Evolutionary conservation across 2,113 vertebrate genomes (phyloP), one percentile per base, ranked within the genome.

Genomic region (Nanger granti): DNA sequence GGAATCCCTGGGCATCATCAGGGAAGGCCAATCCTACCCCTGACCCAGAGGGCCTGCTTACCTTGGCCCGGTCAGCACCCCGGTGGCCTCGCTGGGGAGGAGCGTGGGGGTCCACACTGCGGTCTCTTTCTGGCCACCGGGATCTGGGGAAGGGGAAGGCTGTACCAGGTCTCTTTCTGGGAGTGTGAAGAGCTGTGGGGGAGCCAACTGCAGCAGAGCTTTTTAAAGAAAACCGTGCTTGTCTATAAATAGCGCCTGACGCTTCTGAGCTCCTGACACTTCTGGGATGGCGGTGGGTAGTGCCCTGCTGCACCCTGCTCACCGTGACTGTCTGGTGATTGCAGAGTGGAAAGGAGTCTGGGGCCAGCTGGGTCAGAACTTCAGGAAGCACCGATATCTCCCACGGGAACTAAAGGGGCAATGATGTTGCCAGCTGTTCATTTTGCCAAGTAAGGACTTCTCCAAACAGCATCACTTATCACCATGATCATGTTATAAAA

Each of bases 181-280:
- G 66, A 8, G 37, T 49, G 64, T 29, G 79, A 47, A 86, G 10
- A 29, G 15, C 4, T 52, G 66, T 22, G 17, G 31, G 29, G 79
- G 90, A 85, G 55, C 55, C 86, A n/a, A n/a, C 57, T 44, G 87
- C 29, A 5, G 64, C 80, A 93, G 37, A 34, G 57, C 80, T 86
- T 95, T 93, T 86, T 86, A 86, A 86, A 83, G 90, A 89, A 86
- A 93, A 86, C 34, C 31, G 76, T 95, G 90, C 26, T 76, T n/a
- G 4, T 34, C 96, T 93, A 97, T 93, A 93, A 93, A 97, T 95
- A 95, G 83, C 0, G 14, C 41, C 37, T 44, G 47, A 37, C 5
- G 31, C 57, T 44, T 62, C 55, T 15, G 22, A 64, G 64, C 12
- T 37, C 34, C 55, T 47, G 87, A n/a, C 0, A 37, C 83, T 87